Percentiles rank a stretch among this genome's conserved stretches.
Evolutionary conservation across 2,113 vertebrate species (phyloP).

Genomic region (Neolamprologus modestus): DNA sequence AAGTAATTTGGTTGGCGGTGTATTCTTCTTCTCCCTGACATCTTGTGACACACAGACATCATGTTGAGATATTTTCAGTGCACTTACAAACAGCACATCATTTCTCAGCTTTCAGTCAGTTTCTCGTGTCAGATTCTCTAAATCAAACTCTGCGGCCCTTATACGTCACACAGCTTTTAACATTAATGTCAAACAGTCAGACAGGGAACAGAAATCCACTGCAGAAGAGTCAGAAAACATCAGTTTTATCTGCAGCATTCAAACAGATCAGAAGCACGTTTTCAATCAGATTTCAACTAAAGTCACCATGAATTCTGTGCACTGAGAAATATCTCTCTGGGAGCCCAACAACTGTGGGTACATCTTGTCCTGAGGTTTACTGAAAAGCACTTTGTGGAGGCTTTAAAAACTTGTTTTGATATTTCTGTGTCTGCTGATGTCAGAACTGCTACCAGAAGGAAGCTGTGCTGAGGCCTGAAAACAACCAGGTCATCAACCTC

Average conservation of each 20-base stretch:
- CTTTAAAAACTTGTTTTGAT: not conserved
- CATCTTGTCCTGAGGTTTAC: not conserved
- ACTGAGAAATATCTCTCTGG: not conserved
- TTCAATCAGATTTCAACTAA: not conserved
- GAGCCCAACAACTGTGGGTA: not conserved
- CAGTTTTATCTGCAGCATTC: not conserved
- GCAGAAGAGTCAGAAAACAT: not conserved
- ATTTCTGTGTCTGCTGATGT: not conserved
- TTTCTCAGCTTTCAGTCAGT: not conserved
- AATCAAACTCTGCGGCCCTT: not conserved
- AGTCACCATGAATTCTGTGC: not conserved
- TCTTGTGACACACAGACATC: not conserved
- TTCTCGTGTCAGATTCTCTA: not conserved
- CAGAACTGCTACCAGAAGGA: constrained; percentile 89
- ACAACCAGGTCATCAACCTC: constrained; percentile 93
- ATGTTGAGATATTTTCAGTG: not conserved
- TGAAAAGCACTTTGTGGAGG: not conserved
- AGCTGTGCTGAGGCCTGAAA: constrained; percentile 84
- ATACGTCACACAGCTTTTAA: not conserved
- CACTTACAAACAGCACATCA: not conserved
- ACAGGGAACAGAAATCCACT: not conserved
- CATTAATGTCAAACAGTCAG: not conserved
- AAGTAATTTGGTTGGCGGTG: not conserved
- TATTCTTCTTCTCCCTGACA: not conserved
- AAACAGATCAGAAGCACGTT: not conserved